phyloP scores from a whole-genome alignment of 2,797 vertebrate genomes.

The Platyrinchus mystaceus region DNA sequence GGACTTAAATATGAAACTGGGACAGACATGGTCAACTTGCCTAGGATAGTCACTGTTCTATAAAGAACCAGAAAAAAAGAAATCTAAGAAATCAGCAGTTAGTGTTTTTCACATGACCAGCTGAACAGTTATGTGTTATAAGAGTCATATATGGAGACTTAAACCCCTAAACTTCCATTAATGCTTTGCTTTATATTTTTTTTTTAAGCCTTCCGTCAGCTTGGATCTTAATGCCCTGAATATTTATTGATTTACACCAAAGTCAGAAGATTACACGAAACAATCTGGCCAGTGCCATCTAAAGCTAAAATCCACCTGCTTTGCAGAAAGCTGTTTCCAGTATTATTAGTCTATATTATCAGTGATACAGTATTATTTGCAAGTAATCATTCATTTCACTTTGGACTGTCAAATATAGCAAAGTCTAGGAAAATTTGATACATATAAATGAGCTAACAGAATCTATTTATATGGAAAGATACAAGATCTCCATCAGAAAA shows the following conservation, averaged over 20 bases:
- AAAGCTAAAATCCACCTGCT: not conserved
- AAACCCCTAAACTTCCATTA: not conserved
- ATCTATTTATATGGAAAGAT: not conserved
- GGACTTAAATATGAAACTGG: not conserved
- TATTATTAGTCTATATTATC: not conserved
- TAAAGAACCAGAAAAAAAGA: not conserved
- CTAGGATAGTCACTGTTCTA: not conserved
- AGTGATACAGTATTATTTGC: not conserved
- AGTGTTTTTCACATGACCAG: not conserved
- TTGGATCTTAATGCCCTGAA: not conserved
- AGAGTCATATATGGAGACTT: not conserved
- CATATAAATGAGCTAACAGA: not conserved
- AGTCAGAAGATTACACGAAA: not conserved
- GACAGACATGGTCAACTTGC: not conserved
- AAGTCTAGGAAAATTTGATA: not conserved
- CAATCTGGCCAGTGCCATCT: not conserved
- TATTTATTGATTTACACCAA: not conserved
- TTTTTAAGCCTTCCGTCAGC: not conserved
- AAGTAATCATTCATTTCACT: not conserved
- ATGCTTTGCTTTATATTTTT: not conserved
- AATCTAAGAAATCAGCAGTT: not conserved
- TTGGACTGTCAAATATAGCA: not conserved
- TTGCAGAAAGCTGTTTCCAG: not conserved
- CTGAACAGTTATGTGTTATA: not conserved
- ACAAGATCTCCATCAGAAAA: not conserved